These are phyloP conservation scores for Lasaia peninsularis DNA, from an alignment of 1,140 invertebrate species.

Conservation along the genomic window DNA sequence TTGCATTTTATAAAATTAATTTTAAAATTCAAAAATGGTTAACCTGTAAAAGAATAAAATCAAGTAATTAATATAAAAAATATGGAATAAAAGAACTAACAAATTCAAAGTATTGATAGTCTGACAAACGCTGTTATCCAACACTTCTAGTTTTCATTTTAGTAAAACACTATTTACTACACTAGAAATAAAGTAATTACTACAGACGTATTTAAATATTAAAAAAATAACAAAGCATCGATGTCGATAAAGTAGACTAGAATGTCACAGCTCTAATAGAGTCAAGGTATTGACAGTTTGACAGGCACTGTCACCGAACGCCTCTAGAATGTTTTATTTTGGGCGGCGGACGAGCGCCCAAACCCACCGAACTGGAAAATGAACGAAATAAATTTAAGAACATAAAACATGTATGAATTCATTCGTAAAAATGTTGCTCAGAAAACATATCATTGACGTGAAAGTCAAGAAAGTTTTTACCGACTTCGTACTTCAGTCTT, in stretches of 20 bases:
- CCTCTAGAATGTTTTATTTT: slow-evolving; percentile 10
- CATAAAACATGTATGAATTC: slow-evolving; percentile 2
- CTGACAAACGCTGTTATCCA: no score
- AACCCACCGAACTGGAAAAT: slow-evolving; percentile 2
- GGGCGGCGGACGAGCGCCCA: background rate
- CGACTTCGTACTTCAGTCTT: background rate
- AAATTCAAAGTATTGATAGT: no score
- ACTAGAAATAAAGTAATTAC: no score
- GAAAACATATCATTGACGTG: background rate
- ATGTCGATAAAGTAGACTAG: background rate
- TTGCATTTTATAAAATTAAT: no score
- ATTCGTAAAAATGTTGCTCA: slow-evolving; percentile 1
- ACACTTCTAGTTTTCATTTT: no score
- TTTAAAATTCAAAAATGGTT: no score
- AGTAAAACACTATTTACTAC: no score
- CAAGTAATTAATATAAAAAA: no score
- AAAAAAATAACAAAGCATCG: background rate
- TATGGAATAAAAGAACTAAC: no score
- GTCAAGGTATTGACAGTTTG: slow-evolving; percentile 6
- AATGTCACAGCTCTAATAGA: background rate
- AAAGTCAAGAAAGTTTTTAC: slow-evolving; percentile 3
- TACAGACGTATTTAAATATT: no score
- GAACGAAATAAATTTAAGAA: slow-evolving; percentile 8
- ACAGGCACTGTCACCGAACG: background rate
- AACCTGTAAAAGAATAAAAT: no score